Percentiles rank a stretch among this genome's conserved stretches.
Conservation (phyloP, 2,113 vertebrate species). For the Dipodomys spectabilis region DNA sequence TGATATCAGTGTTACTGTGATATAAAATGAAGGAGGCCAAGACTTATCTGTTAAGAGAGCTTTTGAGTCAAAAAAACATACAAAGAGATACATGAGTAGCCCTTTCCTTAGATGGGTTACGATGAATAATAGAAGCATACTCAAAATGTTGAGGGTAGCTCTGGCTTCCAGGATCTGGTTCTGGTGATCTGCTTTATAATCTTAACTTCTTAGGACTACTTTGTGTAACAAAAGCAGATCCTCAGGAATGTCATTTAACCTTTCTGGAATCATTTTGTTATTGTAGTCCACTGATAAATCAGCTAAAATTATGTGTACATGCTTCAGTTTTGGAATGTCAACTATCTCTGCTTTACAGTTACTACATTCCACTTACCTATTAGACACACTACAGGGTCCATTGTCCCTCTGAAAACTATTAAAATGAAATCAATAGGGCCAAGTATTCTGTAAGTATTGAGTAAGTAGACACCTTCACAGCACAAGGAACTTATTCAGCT, state of each 20-base stretch:
- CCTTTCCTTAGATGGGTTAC: neutral
- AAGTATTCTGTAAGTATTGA: neutral
- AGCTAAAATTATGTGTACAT: slow-evolving; percentile 7
- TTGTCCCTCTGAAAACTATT: neutral
- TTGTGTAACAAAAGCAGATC: neutral
- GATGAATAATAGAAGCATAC: neutral
- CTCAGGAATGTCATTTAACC: neutral
- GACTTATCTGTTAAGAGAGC: neutral
- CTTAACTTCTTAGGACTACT: neutral
- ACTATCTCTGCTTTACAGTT: neutral
- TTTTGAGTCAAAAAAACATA: neutral
- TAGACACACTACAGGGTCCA: neutral
- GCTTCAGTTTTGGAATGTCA: slow-evolving; percentile 25
- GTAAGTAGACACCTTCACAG: no score
- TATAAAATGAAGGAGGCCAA: neutral
- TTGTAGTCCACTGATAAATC: neutral
- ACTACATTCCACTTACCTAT: neutral
- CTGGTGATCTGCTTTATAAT: neutral
- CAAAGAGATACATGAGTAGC: neutral
- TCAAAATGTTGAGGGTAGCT: neutral
- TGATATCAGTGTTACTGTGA: neutral
- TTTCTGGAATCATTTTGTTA: slow-evolving; percentile 1
- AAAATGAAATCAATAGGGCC: neutral
- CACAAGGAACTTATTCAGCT: no score
- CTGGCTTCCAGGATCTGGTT: neutral